Evolutionary conservation across 2,888 invertebrate species (phyloP).

Genomic region (Leucoptera coffeella): DNA sequence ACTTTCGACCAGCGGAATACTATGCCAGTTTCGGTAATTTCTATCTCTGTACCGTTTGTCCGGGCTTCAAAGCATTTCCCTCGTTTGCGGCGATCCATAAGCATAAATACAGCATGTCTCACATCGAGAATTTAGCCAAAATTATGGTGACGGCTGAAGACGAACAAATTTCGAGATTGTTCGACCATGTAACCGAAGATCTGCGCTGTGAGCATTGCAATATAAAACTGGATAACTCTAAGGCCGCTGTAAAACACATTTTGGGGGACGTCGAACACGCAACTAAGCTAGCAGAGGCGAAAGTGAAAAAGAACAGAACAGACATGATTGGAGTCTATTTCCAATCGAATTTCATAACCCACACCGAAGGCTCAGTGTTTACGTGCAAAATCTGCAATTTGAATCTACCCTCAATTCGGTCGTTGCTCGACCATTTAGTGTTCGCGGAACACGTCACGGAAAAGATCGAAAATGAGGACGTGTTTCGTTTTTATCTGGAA

Average conservation of each 20-base stretch:
- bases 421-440: slow-evolving; percentile 27
- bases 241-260: slow-evolving; percentile 20
- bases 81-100: slow-evolving; percentile 36
- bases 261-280: slow-evolving; percentile 26
- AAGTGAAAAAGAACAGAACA: slow-evolving; percentile 17
- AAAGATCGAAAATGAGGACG: slow-evolving; percentile 24
- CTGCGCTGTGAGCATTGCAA: slow-evolving; percentile 21
- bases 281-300: slow-evolving; percentile 16
- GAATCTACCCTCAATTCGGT: slow-evolving; percentile 29
- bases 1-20: slow-evolving; percentile 34
- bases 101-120: slow-evolving; percentile 28
- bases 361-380: slow-evolving; percentile 28
- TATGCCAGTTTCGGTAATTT: slow-evolving; percentile 42
- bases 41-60: slow-evolving; percentile 33
- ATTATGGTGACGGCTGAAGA: slow-evolving; percentile 17
- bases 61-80: slow-evolving; percentile 24
- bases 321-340: slow-evolving; percentile 40
- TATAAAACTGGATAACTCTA: slow-evolving; percentile 14
- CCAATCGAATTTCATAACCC: slow-evolving; percentile 29
- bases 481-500: slow-evolving; percentile 40
- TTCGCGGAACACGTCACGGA: slow-evolving; percentile 28
- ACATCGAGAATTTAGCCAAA: slow-evolving; percentile 26
- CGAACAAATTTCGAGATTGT: too few relatives aligned
- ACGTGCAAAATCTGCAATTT: slow-evolving; percentile 22
- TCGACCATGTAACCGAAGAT: slow-evolving; percentile 16